Percentiles rank a stretch among this genome's conserved stretches.
Evolutionary conservation across 2,888 invertebrate genomes (phyloP).

Genomic region (Sisyra terminalis): DNA sequence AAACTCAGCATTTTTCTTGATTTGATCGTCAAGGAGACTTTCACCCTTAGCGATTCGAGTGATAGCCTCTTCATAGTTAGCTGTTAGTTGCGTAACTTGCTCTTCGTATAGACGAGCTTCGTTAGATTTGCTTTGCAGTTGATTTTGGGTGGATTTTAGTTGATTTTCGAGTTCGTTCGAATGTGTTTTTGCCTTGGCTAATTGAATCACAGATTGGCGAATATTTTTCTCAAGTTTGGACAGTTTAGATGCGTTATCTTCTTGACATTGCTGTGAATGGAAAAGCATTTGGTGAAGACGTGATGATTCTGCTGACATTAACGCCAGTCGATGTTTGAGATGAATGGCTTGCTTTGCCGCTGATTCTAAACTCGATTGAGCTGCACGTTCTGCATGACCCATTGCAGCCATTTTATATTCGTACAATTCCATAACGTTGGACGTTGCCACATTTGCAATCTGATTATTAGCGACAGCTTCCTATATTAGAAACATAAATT

Average conservation of each 20-base stretch:
- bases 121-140: conserved; percentile 4
- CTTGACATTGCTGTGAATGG: conserved; percentile 30
- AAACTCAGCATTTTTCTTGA: conserved; percentile 7
- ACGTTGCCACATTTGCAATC: conserved; percentile 40
- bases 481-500: conserved; percentile 9
- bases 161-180: conserved; percentile 3
- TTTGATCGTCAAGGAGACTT: conserved; percentile 3
- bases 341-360: conserved; percentile 31
- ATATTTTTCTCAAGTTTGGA: conserved; percentile 16
- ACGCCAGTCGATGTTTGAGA: conserved; percentile 31
- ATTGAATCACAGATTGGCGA: conserved; percentile 18
- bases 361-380: conserved; percentile 32
- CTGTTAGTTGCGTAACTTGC: background rate
- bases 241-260: conserved; percentile 24
- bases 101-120: conserved; percentile 3
- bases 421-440: conserved; percentile 55
- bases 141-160: conserved; percentile 1
- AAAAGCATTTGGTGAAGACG: conserved; percentile 31
- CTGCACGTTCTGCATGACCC: conserved; percentile 31
- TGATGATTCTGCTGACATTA: conserved; percentile 29
- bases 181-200: conserved; percentile 4
- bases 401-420: conserved; percentile 47
- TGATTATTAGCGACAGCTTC: conserved; percentile 31
- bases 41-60: background rate
- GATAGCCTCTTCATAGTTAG: background rate